A percentile compares a stretch with the other conserved stretches of the same genome.
Evolutionary conservation across 2,888 invertebrate genomes (phyloP).

Genomic region (Halocaridina rubra): DNA sequence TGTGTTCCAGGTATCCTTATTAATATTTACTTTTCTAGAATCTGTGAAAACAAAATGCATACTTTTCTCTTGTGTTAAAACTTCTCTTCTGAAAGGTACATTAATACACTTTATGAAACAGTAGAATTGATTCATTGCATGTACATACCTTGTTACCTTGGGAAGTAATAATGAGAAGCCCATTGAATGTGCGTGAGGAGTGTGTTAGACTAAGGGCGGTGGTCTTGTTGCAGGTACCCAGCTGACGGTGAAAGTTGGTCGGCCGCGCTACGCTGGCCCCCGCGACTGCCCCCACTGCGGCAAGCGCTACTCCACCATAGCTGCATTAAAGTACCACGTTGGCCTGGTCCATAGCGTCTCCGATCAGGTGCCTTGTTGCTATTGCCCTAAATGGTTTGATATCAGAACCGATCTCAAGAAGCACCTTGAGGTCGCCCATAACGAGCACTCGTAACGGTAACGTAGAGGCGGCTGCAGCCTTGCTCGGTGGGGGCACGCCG

Average conservation of each 20-base stretch:
- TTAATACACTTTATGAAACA: no score
- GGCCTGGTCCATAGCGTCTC: constrained; percentile 63
- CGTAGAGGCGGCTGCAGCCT: constrained; percentile 57
- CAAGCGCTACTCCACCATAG: constrained; percentile 64
- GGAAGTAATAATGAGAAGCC: no score
- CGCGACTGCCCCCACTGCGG: constrained; percentile 64
- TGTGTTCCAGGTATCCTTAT: no score
- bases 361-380: constrained; percentile 63
- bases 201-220: constrained; percentile 44
- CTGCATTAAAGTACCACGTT: constrained; percentile 63
- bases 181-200: constrained; percentile 21
- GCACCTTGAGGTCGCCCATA: constrained; percentile 62
- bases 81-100: no score
- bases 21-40: no score
- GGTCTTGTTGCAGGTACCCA: constrained; percentile 62
- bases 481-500: constrained; percentile 57
- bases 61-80: no score
- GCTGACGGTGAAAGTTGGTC: constrained; percentile 61
- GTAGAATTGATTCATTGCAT: no score
- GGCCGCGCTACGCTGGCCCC: constrained; percentile 63
- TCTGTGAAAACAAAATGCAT: no score
- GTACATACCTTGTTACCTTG: no score
- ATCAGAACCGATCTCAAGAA: constrained; percentile 63
- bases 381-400: constrained; percentile 64
- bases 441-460: constrained; percentile 63